Conservation (phyloP, 2,797 vertebrate genomes). For the Enteromius mattozi region DNA sequence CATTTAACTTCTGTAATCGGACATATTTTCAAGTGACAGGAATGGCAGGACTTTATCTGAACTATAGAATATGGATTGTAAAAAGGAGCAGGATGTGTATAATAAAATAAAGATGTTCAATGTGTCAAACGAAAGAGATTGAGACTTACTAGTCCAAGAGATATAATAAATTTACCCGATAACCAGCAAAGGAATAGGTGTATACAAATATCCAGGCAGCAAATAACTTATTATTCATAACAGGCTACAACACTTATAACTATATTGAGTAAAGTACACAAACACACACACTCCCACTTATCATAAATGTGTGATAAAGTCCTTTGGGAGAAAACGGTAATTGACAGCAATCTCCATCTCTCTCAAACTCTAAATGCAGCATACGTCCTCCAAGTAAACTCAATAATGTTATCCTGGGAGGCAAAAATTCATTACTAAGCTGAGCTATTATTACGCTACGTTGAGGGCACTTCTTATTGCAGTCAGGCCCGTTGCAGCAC, state of each 20-base stretch:
- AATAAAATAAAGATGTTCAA: neutral
- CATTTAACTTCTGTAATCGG: neutral
- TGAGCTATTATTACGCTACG: constrained; percentile 27
- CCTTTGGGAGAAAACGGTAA: constrained; percentile 19
- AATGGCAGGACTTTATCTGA: neutral
- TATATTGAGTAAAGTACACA: neutral
- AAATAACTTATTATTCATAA: constrained; percentile 15
- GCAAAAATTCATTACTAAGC: constrained; percentile 42
- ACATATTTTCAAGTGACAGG: neutral
- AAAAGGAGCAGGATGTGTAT: neutral
- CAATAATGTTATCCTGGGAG: constrained; percentile 31
- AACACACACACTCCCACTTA: neutral
- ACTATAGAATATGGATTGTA: neutral
- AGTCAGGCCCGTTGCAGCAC: constrained; percentile 34
- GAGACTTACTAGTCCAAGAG: constrained; percentile 3
- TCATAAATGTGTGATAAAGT: constrained; percentile 1
- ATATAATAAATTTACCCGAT: neutral
- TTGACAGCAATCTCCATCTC: constrained; percentile 36
- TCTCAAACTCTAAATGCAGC: constrained; percentile 28
- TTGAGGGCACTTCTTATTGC: constrained; percentile 38
- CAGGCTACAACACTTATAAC: neutral
- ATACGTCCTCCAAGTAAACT: constrained; percentile 14
- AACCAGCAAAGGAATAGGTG: neutral
- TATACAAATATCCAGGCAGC: neutral
- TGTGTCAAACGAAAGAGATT: neutral